Base-by-base conservation (phyloP, 2,888 invertebrate species). In the Leptogaster cylindrica region DNA sequence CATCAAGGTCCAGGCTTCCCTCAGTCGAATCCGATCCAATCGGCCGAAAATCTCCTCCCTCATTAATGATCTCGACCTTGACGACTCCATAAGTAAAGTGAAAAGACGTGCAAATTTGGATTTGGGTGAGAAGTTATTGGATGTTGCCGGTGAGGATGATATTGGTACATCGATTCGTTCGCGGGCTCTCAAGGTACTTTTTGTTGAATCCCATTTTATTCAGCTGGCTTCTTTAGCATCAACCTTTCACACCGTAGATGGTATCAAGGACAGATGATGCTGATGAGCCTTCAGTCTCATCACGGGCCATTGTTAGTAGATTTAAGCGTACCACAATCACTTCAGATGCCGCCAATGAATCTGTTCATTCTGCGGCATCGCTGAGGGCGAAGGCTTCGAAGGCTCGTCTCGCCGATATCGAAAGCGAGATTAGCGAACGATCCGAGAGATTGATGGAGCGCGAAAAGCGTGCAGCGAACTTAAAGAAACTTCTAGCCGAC, bases 401-500 rank as follows among this genome's bases (percentile, higher is more conserved):
- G 71, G 89, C 89, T 7, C 85, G 91, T 51, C 81, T 91, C 14
- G 84, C 84, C 33, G 90, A 91, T 74, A 81, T 92, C 44, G 90
- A 91, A 75, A 87, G 87, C 55, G 91, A 92, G 78, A 90, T 91
- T 88, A 85, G 87, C 41, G 88, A 88, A 72, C 80, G 90, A 68
- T 86, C 83, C 14, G 89, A 90, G 75, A 85, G 87, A 74, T 87
- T 86, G 74, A 87, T 87, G 0, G 86, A 86, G 16, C 84, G 91
- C 71, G 91, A 91, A 76, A 86, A 87, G 68, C 86, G 91, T 48
- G 86, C 88, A 1, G 89, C 89, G 0, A 86, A 88, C 63, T 84
- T 91, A 27, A 84, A 88, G 64, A 88, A 89, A 1, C 78, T 91
- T 23, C 86, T 91, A 14, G 88, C 87, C 58, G 90, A 86, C 73